Base-by-base conservation (phyloP, 2,888 invertebrate genomes). In the Aphelenchoides bicaudatus region DNA sequence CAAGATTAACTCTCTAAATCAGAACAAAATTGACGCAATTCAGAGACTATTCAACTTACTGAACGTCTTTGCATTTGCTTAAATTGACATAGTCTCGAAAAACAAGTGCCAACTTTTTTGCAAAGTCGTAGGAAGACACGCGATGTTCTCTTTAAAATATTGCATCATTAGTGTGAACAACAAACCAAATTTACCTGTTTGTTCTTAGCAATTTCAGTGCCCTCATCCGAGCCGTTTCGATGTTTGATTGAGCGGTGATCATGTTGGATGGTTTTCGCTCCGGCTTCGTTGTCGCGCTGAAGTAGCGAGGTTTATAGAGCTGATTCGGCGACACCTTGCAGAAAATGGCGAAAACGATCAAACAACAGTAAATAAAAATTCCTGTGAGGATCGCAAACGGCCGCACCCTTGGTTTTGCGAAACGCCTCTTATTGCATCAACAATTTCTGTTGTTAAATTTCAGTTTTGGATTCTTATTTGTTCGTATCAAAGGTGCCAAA, bases 11-110 rank as follows among this genome's bases (percentile, higher is more conserved):
- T 66, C 50, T 4, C 67, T 70, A 30, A 63, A 25, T 21, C 23
- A 28, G 2, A n/a, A 23, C 1, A 38, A 54, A 50, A 39, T 38
- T n/a, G 28, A 52, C 16, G 21, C 19, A 39, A 19, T n/a, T n/a
- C n/a, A n/a, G n/a, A n/a, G n/a, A n/a, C n/a, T n/a, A n/a, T n/a
- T n/a, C 37, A 49, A 62, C 66, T 29, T 21, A 68, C 68, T 58
- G 51, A 48, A 65, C 61, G 21, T 59, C 68, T 23, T 67, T 59
- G 23, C 62, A 66, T 31, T 68, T 62, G 25, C 62, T 65, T 13
- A 59, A 55, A 27, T 57, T 31, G 16, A 69, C 66, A 16, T 68
- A 50, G 54, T 59, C 43, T 23, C 62, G 34, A 27, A 59, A 58
- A n/a, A 23, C 39, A 2, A 51, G 38, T n/a, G 52, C 52, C 25